Evolutionary conservation across 1,140 invertebrate species (phyloP), one percentile per base, ranked within the genome.

Genomic region (Bombus haemorrhoidalis): DNA sequence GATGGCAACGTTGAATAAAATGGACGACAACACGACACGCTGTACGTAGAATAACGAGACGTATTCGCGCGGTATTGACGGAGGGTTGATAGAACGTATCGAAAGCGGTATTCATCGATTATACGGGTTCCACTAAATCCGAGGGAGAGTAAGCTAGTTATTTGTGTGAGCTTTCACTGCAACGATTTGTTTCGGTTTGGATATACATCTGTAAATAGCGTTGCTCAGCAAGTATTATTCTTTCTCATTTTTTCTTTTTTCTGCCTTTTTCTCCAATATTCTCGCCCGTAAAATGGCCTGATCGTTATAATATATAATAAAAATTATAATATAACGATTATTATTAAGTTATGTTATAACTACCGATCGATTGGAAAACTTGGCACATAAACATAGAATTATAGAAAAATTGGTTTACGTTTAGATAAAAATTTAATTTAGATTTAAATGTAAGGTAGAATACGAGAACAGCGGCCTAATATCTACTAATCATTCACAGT

Each of bases 101-200:
- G 84, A 32, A 81, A 86, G 80, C 64, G 83, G 87, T 86, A 86
- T 89, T 81, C 79, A 88, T 89, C 83, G 84, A 86, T 89, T 89
- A 86, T 82, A 89, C 71, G 71, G 81, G 75, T 72, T 75, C 87
- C 41, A 75, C 73, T 83, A 86, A 89, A 89, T 89, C 43, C 79
- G 69, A 57, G 85, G 79, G 53, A 86, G 71, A 74, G 57, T 15
- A 57, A 28, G 47, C 79, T 77, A 80, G 71, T 83, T 89, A 89
- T 80, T 78, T 64, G 72, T 43, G 76, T 68, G 71, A 59, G 87
- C n/a, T 73, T 73, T 68, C 59, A 41, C 59, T 80, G 71, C 72
- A 47, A 32, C 71, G 83, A 89, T 89, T 89, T 68, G 80, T 81
- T 74, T 59, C 71, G 25, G 47, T 53, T 53, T 22, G 18, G 1